phyloP scores from a whole-genome alignment of 2,888 invertebrate species.

The Xestia rhomboidea region DNA sequence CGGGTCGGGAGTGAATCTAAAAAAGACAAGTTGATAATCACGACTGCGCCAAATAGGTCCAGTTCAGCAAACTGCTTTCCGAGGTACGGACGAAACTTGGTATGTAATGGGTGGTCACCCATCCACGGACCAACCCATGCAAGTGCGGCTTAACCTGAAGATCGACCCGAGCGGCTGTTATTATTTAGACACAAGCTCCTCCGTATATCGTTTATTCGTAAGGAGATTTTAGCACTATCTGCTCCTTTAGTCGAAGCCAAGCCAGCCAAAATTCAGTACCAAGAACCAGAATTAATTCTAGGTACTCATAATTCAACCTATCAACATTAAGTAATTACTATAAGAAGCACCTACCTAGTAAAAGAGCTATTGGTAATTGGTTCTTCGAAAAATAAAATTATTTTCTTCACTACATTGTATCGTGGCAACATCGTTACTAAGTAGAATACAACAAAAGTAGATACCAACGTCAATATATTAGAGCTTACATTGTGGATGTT shows the following conservation, averaged over 20 bases:
- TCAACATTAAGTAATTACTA: not conserved
- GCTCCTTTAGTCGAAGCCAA: not conserved
- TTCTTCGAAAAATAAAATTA: not conserved
- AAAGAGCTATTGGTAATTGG: not conserved
- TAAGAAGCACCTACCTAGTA: not conserved
- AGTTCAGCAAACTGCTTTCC: no score
- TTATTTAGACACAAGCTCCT: not conserved
- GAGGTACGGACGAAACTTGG: no score
- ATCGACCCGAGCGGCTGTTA: not conserved
- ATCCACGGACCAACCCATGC: not conserved
- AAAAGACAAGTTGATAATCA: no score
- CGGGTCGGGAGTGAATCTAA: no score
- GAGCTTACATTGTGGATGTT: not conserved
- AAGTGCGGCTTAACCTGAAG: not conserved
- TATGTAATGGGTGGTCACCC: no score
- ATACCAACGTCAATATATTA: not conserved
- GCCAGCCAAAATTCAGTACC: accelerated
- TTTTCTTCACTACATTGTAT: not conserved
- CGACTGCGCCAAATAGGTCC: no score
- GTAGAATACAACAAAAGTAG: not conserved
- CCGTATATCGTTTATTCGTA: not conserved
- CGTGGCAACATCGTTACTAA: not conserved
- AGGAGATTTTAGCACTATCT: not conserved
- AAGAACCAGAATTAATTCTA: no score
- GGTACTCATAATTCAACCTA: not conserved